Percentiles rank a stretch among this genome's conserved stretches.
Conservation (phyloP, 2,113 vertebrate species). For the Galemys pyrenaicus region DNA sequence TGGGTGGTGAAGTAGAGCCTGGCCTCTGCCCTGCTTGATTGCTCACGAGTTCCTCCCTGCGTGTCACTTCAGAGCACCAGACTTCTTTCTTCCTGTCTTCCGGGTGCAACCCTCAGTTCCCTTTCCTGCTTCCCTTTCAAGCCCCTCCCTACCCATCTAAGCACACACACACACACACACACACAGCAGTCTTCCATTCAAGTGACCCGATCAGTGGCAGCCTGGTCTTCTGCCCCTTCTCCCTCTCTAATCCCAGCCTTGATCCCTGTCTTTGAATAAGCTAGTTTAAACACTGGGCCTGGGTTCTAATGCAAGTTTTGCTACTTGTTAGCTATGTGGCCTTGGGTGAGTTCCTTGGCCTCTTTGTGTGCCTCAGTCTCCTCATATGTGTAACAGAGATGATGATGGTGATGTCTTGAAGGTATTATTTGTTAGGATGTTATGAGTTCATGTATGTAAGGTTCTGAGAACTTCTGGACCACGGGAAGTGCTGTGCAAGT, state of each 20-base stretch:
- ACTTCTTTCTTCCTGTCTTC: not conserved
- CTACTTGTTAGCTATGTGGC: not conserved
- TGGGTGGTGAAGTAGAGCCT: not conserved
- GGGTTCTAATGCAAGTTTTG: not conserved
- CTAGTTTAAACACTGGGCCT: not conserved
- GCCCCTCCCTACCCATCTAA: no score
- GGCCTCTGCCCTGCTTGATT: not conserved
- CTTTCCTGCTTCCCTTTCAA: not conserved
- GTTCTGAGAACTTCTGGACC: not conserved
- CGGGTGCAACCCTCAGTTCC: not conserved
- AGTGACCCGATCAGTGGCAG: not conserved
- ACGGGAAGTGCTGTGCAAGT: rapidly evolving
- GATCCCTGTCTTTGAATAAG: not conserved
- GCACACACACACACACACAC: no score
- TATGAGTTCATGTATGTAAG: not conserved
- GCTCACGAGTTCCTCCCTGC: not conserved
- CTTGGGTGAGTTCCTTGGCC: not conserved
- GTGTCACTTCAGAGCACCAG: not conserved
- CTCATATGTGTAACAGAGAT: not conserved
- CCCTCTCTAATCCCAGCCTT: not conserved
- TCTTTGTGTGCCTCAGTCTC: not conserved
- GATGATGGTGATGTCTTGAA: rapidly evolving
- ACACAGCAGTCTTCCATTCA: not conserved
- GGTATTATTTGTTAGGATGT: not conserved
- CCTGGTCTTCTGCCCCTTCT: not conserved